These are phyloP conservation scores for Liolophura sinensis DNA, from an alignment of 1,140 invertebrate genomes.

Conservation along the genomic window DNA sequence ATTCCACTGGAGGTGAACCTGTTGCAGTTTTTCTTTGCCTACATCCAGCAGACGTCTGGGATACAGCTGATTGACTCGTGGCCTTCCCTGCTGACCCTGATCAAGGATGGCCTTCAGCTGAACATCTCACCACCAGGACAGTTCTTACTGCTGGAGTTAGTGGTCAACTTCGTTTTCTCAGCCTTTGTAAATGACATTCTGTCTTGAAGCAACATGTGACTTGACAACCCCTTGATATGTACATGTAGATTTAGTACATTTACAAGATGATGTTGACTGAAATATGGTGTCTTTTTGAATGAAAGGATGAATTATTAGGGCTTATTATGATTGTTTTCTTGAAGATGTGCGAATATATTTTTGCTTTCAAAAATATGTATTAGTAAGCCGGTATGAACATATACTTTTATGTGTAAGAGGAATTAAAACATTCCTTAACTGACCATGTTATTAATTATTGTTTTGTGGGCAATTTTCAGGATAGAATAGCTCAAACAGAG, in stretches of 20 bases:
- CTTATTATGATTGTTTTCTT: too few species aligned
- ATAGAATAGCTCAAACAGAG: too few species aligned
- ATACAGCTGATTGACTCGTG: constrained; percentile 77
- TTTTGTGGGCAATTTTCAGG: too few species aligned
- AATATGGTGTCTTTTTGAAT: too few species aligned
- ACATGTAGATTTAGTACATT: not conserved
- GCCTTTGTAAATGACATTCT: not conserved
- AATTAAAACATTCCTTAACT: too few species aligned
- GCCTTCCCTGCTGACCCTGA: constrained; percentile 74
- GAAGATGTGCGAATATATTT: too few species aligned
- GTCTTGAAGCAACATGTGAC: not conserved
- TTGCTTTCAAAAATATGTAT: too few species aligned
- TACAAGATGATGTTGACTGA: not conserved
- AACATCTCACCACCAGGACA: constrained; percentile 74
- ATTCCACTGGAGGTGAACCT: constrained; percentile 66
- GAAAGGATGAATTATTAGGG: too few species aligned
- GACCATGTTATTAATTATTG: too few species aligned
- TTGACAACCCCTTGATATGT: not conserved
- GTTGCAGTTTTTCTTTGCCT: constrained; percentile 72
- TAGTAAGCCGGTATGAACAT: too few species aligned
- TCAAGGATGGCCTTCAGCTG: constrained; percentile 73
- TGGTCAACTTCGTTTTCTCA: constrained; percentile 12
- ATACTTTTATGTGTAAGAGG: too few species aligned
- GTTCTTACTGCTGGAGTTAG: constrained; percentile 76
- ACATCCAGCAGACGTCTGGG: constrained; percentile 69